Evolutionary conservation across 1,140 invertebrate species (phyloP), one percentile per base, ranked within the genome.

Genomic region (Ooceraea biroi): DNA sequence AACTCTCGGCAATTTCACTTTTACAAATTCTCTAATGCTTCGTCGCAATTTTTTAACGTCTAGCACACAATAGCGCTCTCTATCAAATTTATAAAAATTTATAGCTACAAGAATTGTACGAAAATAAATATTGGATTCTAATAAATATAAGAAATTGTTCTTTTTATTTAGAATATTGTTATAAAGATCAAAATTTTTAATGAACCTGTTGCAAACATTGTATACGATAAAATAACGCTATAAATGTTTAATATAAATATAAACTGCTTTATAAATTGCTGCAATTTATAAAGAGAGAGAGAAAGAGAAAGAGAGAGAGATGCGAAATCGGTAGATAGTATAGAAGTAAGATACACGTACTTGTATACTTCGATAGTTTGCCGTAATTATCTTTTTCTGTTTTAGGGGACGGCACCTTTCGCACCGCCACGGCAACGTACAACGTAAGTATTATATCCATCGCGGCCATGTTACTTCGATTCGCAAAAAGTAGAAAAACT

Each of bases 401-500:
- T 94, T 63, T 90, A 94, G 93, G 88, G 84, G 86, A 90, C 87
- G 89, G 88, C 91, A 92, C 91, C 91, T 92, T 92, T 90, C 85
- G 89, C 85, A 93, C 92, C 91, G 89, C 89, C 90, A 92, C 92
- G 91, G 90, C 91, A 90, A 92, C 91, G 90, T 91, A 92, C 83
- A 93, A 73, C 90, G 94, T 94, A 90, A 94, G 94, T 94, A 92
- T 27, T 12, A 0, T 8, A 11, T n/a, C 11, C 1, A 17, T 55
- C 48, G 50, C 17, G 52, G 19, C 61, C 17, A 55, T 14, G 17
- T 1, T 55, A 1, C 5, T 60, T 36, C 1, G 10, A 11, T 5
- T 41, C 14, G 19, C 17, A 7, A 71, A 17, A 25, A 30, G 36
- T 52, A 52, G 11, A 41, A 7, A 27, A 41, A 2, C 27, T 25